Evolutionary conservation across 2,113 vertebrate species (phyloP).

Genomic region (Mirza zaza): DNA sequence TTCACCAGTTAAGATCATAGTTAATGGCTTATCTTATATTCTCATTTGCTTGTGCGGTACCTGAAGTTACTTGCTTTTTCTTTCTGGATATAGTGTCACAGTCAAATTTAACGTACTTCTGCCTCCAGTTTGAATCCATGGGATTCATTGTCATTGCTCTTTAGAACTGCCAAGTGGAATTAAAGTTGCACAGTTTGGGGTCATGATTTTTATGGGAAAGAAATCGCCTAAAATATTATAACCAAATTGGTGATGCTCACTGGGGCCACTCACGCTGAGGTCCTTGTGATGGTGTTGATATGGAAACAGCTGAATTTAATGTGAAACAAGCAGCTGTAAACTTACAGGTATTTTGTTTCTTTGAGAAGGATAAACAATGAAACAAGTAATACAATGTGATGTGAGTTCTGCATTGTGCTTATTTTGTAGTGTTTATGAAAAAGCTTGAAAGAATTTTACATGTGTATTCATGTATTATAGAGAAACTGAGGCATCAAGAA

Average conservation of each 20-base stretch:
- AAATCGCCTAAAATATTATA: not conserved
- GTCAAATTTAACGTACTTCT: not conserved
- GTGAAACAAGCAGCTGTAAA: conserved; percentile 70
- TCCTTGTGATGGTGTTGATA: conserved; percentile 55
- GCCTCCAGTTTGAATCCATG: conserved; percentile 37
- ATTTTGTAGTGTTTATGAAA: not conserved
- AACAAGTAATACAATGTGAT: not conserved
- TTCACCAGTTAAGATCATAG: not conserved
- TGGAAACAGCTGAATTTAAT: conserved; percentile 73
- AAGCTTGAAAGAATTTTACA: not conserved
- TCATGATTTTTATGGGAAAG: not conserved
- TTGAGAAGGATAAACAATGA: not conserved
- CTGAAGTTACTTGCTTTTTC: conserved; percentile 46
- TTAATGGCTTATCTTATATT: not conserved
- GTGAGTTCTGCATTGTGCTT: not conserved
- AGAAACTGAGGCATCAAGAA: not conserved
- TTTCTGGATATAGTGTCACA: not conserved
- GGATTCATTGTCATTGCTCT: not conserved
- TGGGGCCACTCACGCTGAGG: conserved; percentile 16
- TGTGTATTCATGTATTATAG: not conserved
- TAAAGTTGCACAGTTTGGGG: conserved; percentile 33
- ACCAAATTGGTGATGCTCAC: not conserved
- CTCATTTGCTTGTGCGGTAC: conserved; percentile 10
- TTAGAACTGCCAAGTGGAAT: conserved; percentile 17
- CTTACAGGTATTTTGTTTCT: not conserved